These are phyloP conservation scores for Caranx melampygus DNA, from an alignment of 2,113 vertebrate species.

Conservation along the genomic window DNA sequence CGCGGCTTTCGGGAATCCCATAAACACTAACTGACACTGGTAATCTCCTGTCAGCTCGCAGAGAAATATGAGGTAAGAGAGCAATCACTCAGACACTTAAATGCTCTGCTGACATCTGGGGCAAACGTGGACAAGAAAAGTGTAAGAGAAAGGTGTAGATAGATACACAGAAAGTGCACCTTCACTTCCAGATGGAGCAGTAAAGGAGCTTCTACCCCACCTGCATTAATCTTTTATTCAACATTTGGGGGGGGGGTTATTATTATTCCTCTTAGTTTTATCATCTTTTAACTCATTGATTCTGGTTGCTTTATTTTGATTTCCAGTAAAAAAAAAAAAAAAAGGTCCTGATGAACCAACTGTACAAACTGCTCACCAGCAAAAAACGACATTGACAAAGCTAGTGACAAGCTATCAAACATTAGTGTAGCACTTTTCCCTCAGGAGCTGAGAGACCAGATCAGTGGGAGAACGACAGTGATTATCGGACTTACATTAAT, in stretches of 20 bases:
- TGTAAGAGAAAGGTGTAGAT: neutral
- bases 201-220: neutral
- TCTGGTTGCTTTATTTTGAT: no score
- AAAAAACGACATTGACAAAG: neutral
- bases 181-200: neutral
- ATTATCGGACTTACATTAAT: no score
- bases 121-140: neutral
- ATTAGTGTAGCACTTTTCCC: neutral
- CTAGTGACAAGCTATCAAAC: no score
- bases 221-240: neutral
- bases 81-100: constrained; percentile 75
- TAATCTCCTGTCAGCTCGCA: constrained; percentile 70
- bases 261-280: neutral
- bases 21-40: constrained; percentile 75
- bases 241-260: no score
- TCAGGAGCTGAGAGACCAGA: neutral
- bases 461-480: no score
- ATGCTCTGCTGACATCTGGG: constrained; percentile 50
- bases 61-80: constrained; percentile 68
- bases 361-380: no score
- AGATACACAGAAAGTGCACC: neutral
- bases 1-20: constrained; percentile 72
- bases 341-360: no score
- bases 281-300: no score
- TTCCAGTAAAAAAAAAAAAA: no score